Evolutionary conservation across 92 coral and sea anemone genomes (phyloP).

Genomic region (Parazoanthus atlanticus): DNA sequence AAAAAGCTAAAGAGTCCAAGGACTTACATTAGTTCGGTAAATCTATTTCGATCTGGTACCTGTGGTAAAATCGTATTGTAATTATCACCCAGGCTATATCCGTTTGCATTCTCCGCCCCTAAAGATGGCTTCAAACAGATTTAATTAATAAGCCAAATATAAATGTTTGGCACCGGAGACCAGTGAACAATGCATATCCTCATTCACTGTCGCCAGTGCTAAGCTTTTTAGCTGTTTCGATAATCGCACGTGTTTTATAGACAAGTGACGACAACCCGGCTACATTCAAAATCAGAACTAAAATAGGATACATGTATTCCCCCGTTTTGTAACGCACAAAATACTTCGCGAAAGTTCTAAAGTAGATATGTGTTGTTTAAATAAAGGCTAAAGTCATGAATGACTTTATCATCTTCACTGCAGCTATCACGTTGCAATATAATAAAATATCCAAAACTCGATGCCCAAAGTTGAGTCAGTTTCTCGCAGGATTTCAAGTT

Average conservation of each 20-base stretch:
- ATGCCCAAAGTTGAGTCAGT: background rate
- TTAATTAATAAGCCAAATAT: background rate
- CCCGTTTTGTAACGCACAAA: background rate
- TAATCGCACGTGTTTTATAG: background rate
- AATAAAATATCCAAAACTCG: background rate
- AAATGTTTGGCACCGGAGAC: background rate
- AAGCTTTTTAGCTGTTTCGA: background rate
- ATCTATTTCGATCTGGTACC: background rate
- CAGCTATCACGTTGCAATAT: background rate
- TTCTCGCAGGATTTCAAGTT: background rate
- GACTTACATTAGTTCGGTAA: too few species aligned
- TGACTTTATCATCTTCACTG: background rate
- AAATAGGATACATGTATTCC: too few species aligned
- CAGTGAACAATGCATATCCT: background rate
- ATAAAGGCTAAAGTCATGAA: background rate
- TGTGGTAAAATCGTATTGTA: background rate
- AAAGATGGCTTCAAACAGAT: background rate
- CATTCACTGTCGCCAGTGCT: background rate
- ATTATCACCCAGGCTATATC: background rate
- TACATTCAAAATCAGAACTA: background rate
- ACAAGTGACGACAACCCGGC: background rate
- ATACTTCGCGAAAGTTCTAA: background rate
- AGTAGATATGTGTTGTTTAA: background rate
- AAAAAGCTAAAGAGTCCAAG: background rate
- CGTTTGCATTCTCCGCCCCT: background rate